phyloP scores from a whole-genome alignment of 2,797 vertebrate genomes.

The Sarcoramphus papa region DNA sequence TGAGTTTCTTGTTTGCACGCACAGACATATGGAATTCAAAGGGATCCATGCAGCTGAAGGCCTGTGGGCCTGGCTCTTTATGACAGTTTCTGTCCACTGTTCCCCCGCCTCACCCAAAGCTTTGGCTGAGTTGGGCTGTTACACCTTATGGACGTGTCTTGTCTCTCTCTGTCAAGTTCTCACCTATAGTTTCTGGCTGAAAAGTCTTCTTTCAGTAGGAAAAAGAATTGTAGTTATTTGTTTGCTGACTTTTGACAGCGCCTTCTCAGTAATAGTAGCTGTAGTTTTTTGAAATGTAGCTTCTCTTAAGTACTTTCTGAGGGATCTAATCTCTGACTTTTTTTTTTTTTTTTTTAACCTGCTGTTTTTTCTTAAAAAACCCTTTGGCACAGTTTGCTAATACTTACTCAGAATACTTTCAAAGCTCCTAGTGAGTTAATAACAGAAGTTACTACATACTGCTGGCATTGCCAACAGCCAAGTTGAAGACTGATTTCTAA shows the following conservation, averaged over 20 bases:
- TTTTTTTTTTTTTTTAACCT: not conserved
- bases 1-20: not conserved
- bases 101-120: not conserved
- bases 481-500: not conserved
- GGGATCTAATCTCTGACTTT: not conserved
- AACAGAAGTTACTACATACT: not conserved
- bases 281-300: not conserved
- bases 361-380: not conserved
- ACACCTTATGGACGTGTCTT: not conserved
- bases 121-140: not conserved
- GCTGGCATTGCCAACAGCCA: not conserved
- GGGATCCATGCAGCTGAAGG: not conserved
- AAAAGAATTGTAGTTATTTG: not conserved
- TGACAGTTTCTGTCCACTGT: not conserved
- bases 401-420: not conserved
- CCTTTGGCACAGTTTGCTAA: not conserved
- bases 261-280: not conserved
- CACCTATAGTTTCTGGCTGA: not conserved
- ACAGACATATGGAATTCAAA: not conserved
- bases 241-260: not conserved
- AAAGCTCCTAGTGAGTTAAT: not conserved
- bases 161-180: not conserved
- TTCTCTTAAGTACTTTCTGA: not conserved
- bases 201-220: not conserved
- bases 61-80: not conserved